These are phyloP conservation scores for Sarcophaga carnaria DNA, from an alignment of 2,888 invertebrate genomes.

Conservation along the genomic window DNA sequence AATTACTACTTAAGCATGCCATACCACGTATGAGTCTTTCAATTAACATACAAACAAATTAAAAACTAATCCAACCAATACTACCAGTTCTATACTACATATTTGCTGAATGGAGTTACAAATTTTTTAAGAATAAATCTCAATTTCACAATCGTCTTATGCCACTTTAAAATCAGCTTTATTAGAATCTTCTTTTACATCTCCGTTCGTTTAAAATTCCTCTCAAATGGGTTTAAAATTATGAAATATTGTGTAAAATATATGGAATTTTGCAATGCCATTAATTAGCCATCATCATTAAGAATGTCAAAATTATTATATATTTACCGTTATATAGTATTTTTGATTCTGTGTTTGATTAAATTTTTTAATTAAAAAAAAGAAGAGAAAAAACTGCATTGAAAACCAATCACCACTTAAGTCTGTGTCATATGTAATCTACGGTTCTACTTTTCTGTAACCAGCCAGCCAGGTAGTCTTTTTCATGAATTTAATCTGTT, in stretches of 20 bases:
- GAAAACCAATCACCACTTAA: neutral
- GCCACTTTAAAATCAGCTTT: neutral
- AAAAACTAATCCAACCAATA: too few relatives aligned
- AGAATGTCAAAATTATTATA: constrained; percentile 22
- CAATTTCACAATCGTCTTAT: constrained; percentile 14
- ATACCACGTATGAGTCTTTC: too few relatives aligned
- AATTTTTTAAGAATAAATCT: neutral
- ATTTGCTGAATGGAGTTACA: neutral
- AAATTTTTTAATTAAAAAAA: constrained; percentile 26
- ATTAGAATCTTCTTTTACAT: constrained; percentile 39
- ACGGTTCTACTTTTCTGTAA: neutral
- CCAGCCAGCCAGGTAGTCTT: neutral
- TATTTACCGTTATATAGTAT: constrained; percentile 46
- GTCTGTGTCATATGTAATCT: constrained; percentile 26
- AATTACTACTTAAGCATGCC: neutral
- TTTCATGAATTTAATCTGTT: neutral
- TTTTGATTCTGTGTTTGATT: constrained; percentile 1
- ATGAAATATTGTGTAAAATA: constrained; percentile 26
- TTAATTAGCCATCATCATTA: constrained; percentile 56
- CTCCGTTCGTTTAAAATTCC: constrained; percentile 44
- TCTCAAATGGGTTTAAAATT: constrained; percentile 46
- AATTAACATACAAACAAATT: too few relatives aligned
- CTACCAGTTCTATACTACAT: neutral
- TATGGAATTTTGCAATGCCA: constrained; percentile 54
- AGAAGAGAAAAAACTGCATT: neutral